A percentile compares a stretch with the other conserved stretches of the same genome.
Conservation (phyloP, 2,888 invertebrate species). For the Urechis unicinctus region DNA sequence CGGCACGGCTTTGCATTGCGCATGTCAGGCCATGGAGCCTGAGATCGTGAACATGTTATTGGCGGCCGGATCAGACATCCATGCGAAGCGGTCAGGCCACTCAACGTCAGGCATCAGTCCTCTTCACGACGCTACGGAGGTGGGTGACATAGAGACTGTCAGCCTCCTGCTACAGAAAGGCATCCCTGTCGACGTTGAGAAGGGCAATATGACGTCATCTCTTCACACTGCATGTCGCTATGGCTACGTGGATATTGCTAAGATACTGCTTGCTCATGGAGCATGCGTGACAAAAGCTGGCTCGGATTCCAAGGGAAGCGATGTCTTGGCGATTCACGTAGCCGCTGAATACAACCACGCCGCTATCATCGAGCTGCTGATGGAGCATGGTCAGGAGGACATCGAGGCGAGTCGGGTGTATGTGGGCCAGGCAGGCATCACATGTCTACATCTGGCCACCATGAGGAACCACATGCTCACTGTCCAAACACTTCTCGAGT, state of each 20-base stretch:
- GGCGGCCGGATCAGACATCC: conserved; percentile 10
- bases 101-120: conserved; percentile 8
- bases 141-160: conserved; percentile 13
- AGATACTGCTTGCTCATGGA: conserved; percentile 7
- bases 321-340: conserved; percentile 12
- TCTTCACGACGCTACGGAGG: conserved; percentile 17
- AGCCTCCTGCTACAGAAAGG: conserved; percentile 10
- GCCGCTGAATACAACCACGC: conserved; percentile 14
- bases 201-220: conserved; percentile 10
- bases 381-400: conserved; percentile 10
- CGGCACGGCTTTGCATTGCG: not conserved
- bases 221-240: conserved; percentile 13
- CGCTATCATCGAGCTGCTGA: conserved; percentile 8
- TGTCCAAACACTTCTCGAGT: conserved; percentile 9
- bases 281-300: conserved; percentile 11
- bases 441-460: conserved; percentile 19
- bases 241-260: conserved; percentile 10
- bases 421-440: conserved; percentile 9
- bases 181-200: conserved; percentile 11
- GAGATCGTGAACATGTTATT: conserved; percentile 13
- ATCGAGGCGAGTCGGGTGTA: conserved; percentile 9
- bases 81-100: conserved; percentile 5
- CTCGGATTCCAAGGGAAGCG: conserved; percentile 10
- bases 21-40: not conserved
- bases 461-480: conserved; percentile 11